Evolutionary conservation across 2,888 invertebrate species (phyloP), one percentile per base, ranked within the genome.

Genomic region (Campoplex capitator): DNA sequence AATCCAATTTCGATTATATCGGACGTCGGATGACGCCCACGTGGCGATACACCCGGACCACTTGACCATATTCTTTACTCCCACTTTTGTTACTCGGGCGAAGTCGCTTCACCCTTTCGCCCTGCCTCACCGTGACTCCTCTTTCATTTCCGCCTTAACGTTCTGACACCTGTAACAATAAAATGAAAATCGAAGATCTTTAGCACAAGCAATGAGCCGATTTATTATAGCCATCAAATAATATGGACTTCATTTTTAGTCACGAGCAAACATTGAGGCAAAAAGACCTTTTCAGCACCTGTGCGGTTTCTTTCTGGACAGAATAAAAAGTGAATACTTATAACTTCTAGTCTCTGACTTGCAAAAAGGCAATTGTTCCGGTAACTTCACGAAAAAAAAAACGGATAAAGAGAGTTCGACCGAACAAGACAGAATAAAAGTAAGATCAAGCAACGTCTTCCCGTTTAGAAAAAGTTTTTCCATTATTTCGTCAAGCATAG

Each of bases 81-180:
- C 90, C 82, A 76, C 78, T n/a, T 45, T 73, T 75, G 67, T 71
- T 79, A 79, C 89, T 90, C 91, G 91, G 90, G 91, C 92, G 92
- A 93, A 92, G 92, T 68, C 85, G 90, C 90, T 90, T 91, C 91
- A 91, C 92, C 92, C 92, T 91, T 91, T 90, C 90, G 89, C 91
- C 92, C 87, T 91, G 90, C 90, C 93, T 94, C 93, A 94, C 93
- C 93, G 92, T 90, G 92, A 92, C 89, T 90, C 90, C 85, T 88
- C 90, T 89, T 90, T 91, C 92, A 91, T 92, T 91, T 90, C 92
- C 90, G 89, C 89, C 87, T 88, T 90, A 89, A 58, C 83, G 81
- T 88, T 90, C 85, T 38, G 75, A 76, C 83, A 77, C 85, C 87
- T 85, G 84, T 67, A 76, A 88, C 83, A 76, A 88, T 76, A 77